Percentiles rank a stretch among this genome's conserved stretches.
Conservation (phyloP, 2,797 vertebrate species). For the Phrynocephalus guinanensis region DNA sequence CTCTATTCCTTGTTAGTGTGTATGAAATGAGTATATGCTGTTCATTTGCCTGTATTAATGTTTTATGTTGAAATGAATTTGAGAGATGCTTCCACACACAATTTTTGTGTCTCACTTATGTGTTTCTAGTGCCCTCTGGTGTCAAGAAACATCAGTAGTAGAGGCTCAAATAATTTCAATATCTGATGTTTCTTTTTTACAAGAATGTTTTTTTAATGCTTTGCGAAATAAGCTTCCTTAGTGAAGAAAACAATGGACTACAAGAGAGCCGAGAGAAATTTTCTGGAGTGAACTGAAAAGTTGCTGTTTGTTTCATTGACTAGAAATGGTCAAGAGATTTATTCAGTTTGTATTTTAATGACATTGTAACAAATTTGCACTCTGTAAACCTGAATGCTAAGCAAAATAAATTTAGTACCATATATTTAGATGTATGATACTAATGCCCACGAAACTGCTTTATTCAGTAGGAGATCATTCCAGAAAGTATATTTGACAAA, state of each 20-base stretch:
- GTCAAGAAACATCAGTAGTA: neutral
- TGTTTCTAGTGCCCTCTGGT: slow-evolving; percentile 30
- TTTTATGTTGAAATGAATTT: neutral
- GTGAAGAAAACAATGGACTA: neutral
- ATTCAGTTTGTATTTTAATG: neutral
- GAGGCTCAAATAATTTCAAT: neutral
- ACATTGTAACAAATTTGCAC: too few species aligned
- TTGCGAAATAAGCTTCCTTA: neutral
- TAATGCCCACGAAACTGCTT: too few species aligned
- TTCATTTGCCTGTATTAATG: neutral
- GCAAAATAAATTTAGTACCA: neutral
- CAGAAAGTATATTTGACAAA: too few species aligned
- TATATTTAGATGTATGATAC: too few species aligned
- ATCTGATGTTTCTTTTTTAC: neutral
- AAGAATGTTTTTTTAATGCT: neutral
- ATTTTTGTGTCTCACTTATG: neutral
- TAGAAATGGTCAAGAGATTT: neutral
- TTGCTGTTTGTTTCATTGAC: neutral
- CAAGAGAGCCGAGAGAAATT: neutral
- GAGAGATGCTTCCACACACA: neutral
- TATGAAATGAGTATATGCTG: neutral
- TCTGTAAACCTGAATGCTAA: too few species aligned
- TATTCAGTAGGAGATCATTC: too few species aligned
- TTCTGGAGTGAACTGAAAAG: neutral
- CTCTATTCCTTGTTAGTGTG: neutral